Evolutionary conservation across 2,888 invertebrate species (phyloP), one percentile per base, ranked within the genome.

Genomic region (Agrilus biguttatus): DNA sequence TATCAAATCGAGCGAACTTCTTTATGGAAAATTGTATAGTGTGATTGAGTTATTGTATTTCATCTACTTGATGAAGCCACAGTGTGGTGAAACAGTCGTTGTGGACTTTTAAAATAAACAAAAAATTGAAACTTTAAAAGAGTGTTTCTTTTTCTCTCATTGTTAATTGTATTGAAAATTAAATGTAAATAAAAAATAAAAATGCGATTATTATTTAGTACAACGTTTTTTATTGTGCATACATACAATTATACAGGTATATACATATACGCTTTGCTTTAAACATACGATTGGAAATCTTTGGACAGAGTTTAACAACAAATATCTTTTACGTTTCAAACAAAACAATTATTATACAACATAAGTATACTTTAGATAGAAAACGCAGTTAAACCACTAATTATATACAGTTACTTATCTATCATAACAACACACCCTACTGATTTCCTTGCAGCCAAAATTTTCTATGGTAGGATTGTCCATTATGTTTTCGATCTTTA

Each of bases 191-290:
- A 4, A 19, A 23, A 23, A 8, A 23, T 23, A 23, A 23, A 23
- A 23, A 23, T 23, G 23, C 23, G 23, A 2, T 8, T 39, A 38
- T 41, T 19, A 42, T 43, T 53, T 53, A 55, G 50, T 65, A 66
- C 66, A 65, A 65, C 65, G 64, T 64, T 63, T 63, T 66, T 66
- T 66, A 66, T 66, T 67, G 67, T 66, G 67, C 66, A 67, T 67
- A 28, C 28, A 28, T 28, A 67, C 65, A 65, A 65, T 65, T 64
- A 66, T 66, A 67, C 65, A 66, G 63, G 65, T 67, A 67, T 67
- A 64, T 67, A 67, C 67, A 67, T 66, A 67, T 65, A 67, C 66
- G 66, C 62, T 64, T 64, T 58, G 53, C 54, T 53, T 64, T 64
- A 63, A 65, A 64, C 62, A 62, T 63, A 65, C 61, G 58, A 55